Evolutionary conservation across 1,140 invertebrate genomes (phyloP), one percentile per base, ranked within the genome.

Genomic region (Pseudomyrmex concolor): DNA sequence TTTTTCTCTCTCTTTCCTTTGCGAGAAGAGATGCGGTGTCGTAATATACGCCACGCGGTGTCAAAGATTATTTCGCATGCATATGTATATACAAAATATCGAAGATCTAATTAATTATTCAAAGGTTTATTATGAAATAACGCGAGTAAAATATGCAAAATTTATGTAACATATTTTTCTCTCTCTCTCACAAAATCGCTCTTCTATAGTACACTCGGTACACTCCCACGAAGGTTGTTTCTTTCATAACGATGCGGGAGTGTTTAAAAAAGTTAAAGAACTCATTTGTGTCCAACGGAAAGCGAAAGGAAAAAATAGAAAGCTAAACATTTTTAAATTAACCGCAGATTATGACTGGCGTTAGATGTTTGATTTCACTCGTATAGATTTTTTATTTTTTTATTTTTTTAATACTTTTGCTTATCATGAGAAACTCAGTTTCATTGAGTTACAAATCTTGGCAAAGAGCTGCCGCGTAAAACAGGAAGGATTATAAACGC

Each of bases 221-320:
- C 34, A 34, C 34, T 34, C 34, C 34, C 34, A 34, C 34, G 34
- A 34, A 34, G 34, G 5, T 34, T 34, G 34, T 34, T 34, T 34
- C 5, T 34, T 34, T 34, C 34, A 34, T 34, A 34, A 34, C 34
- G 34, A 34, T 34, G 34, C 34, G 34, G 34, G 34, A 34, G 34
- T 34, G 34, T 34, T 34, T 7, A 34, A 25, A 34, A 34, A 34
- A 7, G 34, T 34, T 7, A 43, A 63, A 34, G 25, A 50, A 2
- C 63, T 68, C 1, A 68, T 19, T 55, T 54, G 17, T 76, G 17
- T 76, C 25, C 48, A 43, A 1, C 19, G 7, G 15, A 55, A 67
- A 77, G 43, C 68, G 63, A 48, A 45, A 68, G 55, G 17, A 5
- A 34, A 1, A 7, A 78, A 5, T 78, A 78, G 19, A 77, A 77